A percentile compares a stretch with the other conserved stretches of the same genome.
Evolutionary conservation across 1,140 invertebrate species (phyloP).

Genomic region (Cyrtorhinus lividipennis): DNA sequence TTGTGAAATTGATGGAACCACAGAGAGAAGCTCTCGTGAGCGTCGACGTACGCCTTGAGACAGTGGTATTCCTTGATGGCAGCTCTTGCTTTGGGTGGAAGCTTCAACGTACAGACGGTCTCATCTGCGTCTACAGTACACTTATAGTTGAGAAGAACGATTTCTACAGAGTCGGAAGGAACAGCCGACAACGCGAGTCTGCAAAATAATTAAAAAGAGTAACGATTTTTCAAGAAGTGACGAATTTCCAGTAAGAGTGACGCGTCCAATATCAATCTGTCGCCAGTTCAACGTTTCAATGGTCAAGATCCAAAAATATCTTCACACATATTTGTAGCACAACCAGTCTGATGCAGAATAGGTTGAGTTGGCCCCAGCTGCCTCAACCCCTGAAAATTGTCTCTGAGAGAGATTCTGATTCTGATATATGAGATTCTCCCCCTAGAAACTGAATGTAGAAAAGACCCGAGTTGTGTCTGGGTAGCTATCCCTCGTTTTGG

Average conservation of each 20-base stretch:
- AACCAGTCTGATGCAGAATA: too few relatives aligned
- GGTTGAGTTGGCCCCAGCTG: too few relatives aligned
- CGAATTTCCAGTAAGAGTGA: neutral
- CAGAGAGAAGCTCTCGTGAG: slow-evolving; percentile 70
- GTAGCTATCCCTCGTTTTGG: too few relatives aligned
- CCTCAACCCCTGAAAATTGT: too few relatives aligned
- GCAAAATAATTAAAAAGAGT: neutral
- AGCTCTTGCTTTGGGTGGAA: slow-evolving; percentile 26
- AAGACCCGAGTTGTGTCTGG: too few relatives aligned
- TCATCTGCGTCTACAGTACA: slow-evolving; percentile 32
- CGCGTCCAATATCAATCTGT: too few relatives aligned
- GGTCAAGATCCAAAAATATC: too few relatives aligned
- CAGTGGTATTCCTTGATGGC: slow-evolving; percentile 59
- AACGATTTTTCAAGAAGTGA: neutral
- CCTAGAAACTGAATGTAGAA: too few relatives aligned
- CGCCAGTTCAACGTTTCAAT: too few relatives aligned
- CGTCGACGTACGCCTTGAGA: slow-evolving; percentile 64
- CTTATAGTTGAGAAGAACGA: slow-evolving; percentile 39
- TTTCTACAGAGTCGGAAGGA: slow-evolving; percentile 45
- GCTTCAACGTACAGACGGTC: slow-evolving; percentile 13
- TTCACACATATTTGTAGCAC: too few relatives aligned
- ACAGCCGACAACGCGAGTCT: slow-evolving; percentile 30
- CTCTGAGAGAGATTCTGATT: too few relatives aligned
- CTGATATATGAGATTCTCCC: too few relatives aligned
- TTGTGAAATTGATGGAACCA: slow-evolving; percentile 77